phyloP scores from a whole-genome alignment of 2,888 invertebrate species.

The Fragum whitleyi region DNA sequence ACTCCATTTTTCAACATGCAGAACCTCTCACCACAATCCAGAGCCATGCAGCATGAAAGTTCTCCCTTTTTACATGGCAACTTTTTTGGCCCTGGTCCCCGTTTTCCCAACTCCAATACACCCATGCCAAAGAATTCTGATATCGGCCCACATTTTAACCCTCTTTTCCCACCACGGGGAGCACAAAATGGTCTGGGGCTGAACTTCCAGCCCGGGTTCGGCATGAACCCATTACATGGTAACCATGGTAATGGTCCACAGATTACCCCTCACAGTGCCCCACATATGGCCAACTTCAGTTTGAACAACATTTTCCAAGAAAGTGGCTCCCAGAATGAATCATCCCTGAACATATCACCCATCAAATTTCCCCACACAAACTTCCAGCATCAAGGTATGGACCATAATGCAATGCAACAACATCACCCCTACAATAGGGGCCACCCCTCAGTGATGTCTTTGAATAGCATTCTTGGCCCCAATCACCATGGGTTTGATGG shows the following conservation, averaged over 20 bases:
- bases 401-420: constrained; percentile 79
- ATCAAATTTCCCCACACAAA: constrained; percentile 84
- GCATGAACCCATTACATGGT: constrained; percentile 79
- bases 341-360: constrained; percentile 82
- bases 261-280: constrained; percentile 78
- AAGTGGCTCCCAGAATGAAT: constrained; percentile 75
- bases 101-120: constrained; percentile 75
- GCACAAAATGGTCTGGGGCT: constrained; percentile 82
- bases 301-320: constrained; percentile 83
- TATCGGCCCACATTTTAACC: constrained; percentile 75
- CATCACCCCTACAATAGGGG: constrained; percentile 82
- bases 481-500: constrained; percentile 84
- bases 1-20: constrained; percentile 82
- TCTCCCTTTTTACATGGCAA: constrained; percentile 81
- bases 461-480: constrained; percentile 84
- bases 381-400: constrained; percentile 79
- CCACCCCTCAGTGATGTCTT: constrained; percentile 82
- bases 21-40: constrained; percentile 79
- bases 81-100: constrained; percentile 76
- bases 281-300: constrained; percentile 84
- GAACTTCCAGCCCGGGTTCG: constrained; percentile 82
- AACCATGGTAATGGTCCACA: constrained; percentile 76
- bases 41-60: constrained; percentile 79
- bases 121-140: constrained; percentile 78
- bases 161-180: constrained; percentile 78